Conservation (phyloP, 2,797 vertebrate species). For the Oophaga sylvatica region DNA sequence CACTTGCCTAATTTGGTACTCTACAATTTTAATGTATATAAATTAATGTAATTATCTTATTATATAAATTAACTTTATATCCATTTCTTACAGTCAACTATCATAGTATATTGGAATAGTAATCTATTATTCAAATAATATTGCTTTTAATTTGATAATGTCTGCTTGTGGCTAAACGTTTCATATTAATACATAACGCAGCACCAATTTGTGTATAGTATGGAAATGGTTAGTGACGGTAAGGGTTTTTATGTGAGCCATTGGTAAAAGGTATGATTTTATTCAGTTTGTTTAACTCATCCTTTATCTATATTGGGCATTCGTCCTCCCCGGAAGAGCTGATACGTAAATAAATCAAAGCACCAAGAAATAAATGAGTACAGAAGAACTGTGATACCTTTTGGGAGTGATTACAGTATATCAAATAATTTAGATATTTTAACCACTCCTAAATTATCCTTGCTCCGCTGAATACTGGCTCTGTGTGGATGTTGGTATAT, state of each 20-base stretch:
- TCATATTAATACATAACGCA: neutral
- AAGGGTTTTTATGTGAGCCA: neutral
- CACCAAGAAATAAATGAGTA: neutral
- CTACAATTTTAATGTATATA: slow-evolving; percentile 1
- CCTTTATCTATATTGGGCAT: too few relatives aligned
- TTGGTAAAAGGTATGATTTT: neutral
- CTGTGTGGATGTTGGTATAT: neutral
- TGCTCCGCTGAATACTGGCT: too few relatives aligned
- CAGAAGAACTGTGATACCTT: too few relatives aligned
- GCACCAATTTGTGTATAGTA: neutral
- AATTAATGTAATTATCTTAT: neutral
- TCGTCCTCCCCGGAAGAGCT: neutral
- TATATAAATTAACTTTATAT: slow-evolving; percentile 32
- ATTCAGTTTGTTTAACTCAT: neutral
- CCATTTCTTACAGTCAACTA: neutral
- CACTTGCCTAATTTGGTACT: neutral
- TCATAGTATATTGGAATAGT: neutral
- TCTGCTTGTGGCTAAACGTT: neutral
- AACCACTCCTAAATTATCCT: too few relatives aligned
- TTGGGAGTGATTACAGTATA: too few relatives aligned
- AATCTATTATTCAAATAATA: neutral
- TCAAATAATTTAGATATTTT: too few relatives aligned
- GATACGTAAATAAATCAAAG: neutral
- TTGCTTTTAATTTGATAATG: neutral
- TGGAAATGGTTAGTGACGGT: neutral